Evolutionary conservation across 2,888 invertebrate species (phyloP), one percentile per base, ranked within the genome.

Genomic region (Willowsia nigromaculata): DNA sequence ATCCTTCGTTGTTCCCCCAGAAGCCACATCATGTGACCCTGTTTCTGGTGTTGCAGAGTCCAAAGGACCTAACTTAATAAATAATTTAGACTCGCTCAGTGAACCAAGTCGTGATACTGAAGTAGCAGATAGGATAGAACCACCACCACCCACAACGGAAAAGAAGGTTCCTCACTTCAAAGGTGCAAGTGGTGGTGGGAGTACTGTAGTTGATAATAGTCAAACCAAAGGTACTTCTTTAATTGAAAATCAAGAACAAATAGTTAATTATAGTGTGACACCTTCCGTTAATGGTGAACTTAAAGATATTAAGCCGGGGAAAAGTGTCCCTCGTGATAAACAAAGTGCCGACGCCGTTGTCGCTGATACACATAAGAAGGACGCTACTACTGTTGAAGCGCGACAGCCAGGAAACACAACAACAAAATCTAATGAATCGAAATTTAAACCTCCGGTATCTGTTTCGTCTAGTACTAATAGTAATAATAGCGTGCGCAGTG

Each of bases 41-140:
- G 13, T n/a, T 25, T 43, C 50, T 33, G 87, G 56, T 43, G 43
- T 37, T 9, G 7, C n/a, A 47, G 78, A 47, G 3, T 18, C 76
- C 43, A 37, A 76, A 76, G 27, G 27, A 56, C 80, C 81, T n/a
- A 37, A 47, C 18, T 15, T 82, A 59, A 43, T 30, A 30, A 88
- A 65, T 40, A 88, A 82, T 53, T 56, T 82, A 40, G 83, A 88
- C 22, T 78, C 84, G 89, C 89, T 89, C 89, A 89, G 78, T 80
- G 89, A 89, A 89, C 84, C 84, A 84, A 85, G n/a, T 47, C 89
- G 89, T 89, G 89, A 89, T 89, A 89, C 50, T 22, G 76, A 88
- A 62, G 53, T 88, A 53, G 82, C 74, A 18, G 62, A 78, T 78
- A 84, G 76, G 22, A 84, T 88, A 82, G 27, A 71, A 25, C 62